A percentile compares a stretch with the other conserved stretches of the same genome.
Conservation (phyloP, 2,797 vertebrate species). For the Anguilla megastoma region DNA sequence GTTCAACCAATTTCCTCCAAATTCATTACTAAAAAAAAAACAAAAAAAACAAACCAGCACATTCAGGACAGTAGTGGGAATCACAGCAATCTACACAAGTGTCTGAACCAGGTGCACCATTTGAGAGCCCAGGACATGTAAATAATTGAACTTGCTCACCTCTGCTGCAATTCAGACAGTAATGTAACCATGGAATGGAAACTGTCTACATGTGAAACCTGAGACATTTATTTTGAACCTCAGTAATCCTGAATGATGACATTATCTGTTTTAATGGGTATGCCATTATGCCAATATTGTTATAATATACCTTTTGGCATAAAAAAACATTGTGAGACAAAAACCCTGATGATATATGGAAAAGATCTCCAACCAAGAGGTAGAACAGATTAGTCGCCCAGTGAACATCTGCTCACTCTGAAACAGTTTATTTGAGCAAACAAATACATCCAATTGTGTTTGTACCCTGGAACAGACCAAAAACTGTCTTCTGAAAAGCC, state of each 20-base stretch:
- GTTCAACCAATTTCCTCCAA: no score
- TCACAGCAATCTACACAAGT: not conserved
- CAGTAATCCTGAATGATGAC: not conserved
- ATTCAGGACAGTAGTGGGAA: not conserved
- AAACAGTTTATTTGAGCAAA: not conserved
- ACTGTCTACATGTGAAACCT: not conserved
- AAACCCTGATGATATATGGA: not conserved
- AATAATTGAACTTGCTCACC: not conserved
- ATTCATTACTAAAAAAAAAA: not conserved
- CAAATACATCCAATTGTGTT: not conserved
- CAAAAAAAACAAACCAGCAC: not conserved
- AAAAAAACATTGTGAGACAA: not conserved
- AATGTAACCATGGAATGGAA: conserved; percentile 1
- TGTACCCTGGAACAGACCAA: not conserved
- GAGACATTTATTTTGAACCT: not conserved
- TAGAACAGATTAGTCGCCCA: not conserved
- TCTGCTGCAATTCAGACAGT: not conserved
- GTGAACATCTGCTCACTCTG: not conserved
- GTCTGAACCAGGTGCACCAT: not conserved
- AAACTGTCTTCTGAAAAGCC: not conserved
- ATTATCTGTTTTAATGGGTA: not conserved
- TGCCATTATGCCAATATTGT: not conserved
- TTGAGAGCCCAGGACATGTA: not conserved
- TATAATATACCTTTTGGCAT: not conserved
- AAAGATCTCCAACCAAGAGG: not conserved